Conservation (phyloP, 2,797 vertebrate species). For the Argya squamiceps region DNA sequence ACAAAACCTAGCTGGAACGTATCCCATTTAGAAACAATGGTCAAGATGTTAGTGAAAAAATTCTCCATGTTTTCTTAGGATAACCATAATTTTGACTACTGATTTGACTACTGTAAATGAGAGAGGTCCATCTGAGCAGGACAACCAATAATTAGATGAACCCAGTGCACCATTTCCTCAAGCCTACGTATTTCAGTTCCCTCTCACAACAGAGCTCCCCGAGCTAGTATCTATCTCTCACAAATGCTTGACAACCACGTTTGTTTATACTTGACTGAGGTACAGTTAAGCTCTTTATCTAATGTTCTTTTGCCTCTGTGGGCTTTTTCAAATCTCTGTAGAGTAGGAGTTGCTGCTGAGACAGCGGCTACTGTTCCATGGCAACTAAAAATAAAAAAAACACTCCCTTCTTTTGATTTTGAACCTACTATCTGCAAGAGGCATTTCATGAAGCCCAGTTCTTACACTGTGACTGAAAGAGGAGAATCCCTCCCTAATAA, state of each 20-base stretch:
- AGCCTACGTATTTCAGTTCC: not conserved
- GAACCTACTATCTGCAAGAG: not conserved
- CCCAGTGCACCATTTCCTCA: not conserved
- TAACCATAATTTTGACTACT: not conserved
- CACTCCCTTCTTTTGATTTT: not conserved
- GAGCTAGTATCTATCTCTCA: not conserved
- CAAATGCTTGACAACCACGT: not conserved
- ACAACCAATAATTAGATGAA: not conserved
- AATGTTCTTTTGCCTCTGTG: not conserved
- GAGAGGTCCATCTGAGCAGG: not conserved
- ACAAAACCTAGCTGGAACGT: not conserved
- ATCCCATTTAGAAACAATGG: not conserved
- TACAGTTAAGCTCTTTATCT: not conserved
- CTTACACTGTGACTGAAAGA: not conserved
- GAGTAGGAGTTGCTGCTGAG: not conserved
- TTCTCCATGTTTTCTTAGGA: not conserved
- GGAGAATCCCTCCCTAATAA: not conserved
- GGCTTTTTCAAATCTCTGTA: not conserved
- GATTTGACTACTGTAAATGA: not conserved
- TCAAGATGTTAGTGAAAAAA: not conserved
- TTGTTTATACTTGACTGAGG: not conserved
- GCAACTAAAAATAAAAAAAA: not conserved
- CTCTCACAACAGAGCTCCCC: not conserved
- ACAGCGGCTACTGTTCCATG: not conserved
- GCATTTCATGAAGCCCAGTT: not conserved